phyloP scores from a whole-genome alignment of 1,140 invertebrate species.

The Philaenus spumarius region DNA sequence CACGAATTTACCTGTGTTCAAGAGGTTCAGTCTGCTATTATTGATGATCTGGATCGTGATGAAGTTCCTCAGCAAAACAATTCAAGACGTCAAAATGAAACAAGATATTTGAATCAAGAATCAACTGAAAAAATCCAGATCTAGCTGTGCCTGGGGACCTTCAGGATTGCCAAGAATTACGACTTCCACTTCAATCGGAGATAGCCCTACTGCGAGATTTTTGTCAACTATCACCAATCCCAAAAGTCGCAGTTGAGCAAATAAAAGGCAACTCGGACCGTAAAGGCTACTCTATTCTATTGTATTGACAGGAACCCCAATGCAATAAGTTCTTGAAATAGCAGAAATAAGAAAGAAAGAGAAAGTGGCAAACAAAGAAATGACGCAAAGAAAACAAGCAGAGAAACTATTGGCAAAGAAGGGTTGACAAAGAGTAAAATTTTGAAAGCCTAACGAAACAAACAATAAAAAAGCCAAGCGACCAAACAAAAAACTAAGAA shows the following conservation, averaged over 20 bases:
- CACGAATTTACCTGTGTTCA: constrained; percentile 34
- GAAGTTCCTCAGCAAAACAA: too few relatives aligned
- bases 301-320: background rate
- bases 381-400: too few relatives aligned
- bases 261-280: background rate
- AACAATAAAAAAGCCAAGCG: background rate
- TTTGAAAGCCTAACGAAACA: background rate
- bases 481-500: background rate
- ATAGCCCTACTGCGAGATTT: background rate
- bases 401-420: too few relatives aligned
- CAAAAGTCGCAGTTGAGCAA: too few relatives aligned
- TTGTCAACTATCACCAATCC: background rate
- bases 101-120: too few relatives aligned
- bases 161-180: too few relatives aligned
- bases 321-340: too few relatives aligned
- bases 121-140: background rate
- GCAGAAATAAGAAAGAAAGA: background rate
- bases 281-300: background rate
- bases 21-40: background rate
- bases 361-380: too few relatives aligned
- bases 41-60: background rate
- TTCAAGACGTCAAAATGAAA: background rate
- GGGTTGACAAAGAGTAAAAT: background rate
- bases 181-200: background rate
- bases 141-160: background rate